Percentiles rank a stretch among this genome's conserved stretches.
These are phyloP conservation scores for Molossus alvarezi DNA, from an alignment of 2,797 vertebrate genomes.

Conservation along the genomic window DNA sequence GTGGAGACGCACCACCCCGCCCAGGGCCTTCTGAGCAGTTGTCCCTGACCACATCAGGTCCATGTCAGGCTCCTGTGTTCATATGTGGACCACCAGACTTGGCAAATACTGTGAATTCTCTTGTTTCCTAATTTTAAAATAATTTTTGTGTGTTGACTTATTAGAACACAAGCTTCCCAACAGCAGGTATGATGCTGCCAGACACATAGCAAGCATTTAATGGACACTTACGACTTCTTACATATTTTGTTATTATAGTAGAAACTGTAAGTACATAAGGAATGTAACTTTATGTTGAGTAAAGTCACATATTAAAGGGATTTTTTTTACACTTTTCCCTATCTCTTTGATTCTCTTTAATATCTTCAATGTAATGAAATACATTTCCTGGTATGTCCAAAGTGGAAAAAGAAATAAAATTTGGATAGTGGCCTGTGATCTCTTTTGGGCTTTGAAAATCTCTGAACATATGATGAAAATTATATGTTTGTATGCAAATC, in stretches of 20 bases:
- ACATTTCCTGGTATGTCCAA: neutral
- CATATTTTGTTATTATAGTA: neutral
- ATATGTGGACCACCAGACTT: neutral
- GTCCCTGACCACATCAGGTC: neutral
- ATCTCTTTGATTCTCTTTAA: constrained; percentile 25
- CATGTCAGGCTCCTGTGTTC: neutral
- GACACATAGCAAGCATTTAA: neutral
- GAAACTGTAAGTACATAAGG: neutral
- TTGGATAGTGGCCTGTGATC: neutral
- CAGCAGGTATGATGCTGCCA: neutral
- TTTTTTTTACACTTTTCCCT: neutral
- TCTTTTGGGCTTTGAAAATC: constrained; percentile 17
- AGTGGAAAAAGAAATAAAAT: neutral
- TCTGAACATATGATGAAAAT: constrained; percentile 62
- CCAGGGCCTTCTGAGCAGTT: neutral
- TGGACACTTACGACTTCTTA: neutral
- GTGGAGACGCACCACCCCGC: neutral
- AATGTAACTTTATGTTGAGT: constrained; percentile 3
- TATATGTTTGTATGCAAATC: neutral
- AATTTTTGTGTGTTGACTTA: neutral
- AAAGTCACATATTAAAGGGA: neutral
- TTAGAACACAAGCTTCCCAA: neutral
- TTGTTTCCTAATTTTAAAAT: neutral
- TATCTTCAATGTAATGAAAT: constrained; percentile 11
- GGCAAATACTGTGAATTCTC: neutral